These are phyloP conservation scores for Atractosteus spatula DNA, from an alignment of 2,113 vertebrate species.

Conservation along the genomic window DNA sequence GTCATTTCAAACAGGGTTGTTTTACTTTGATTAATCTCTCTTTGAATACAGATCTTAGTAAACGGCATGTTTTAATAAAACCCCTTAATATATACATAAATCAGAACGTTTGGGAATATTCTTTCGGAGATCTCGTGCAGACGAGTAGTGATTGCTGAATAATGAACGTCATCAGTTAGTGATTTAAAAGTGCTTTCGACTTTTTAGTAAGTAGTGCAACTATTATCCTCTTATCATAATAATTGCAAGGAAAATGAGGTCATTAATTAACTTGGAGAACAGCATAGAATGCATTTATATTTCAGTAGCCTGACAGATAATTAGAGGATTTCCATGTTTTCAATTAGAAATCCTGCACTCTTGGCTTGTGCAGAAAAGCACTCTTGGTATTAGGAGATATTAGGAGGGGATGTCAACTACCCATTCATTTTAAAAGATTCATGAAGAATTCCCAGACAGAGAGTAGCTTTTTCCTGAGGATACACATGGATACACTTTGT, in stretches of 20 bases:
- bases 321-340: conserved; percentile 34
- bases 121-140: too few relatives aligned
- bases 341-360: conserved; percentile 27
- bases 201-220: too few relatives aligned
- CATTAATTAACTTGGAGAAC: conserved; percentile 28
- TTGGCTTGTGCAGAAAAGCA: conserved; percentile 24
- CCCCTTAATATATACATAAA: too few relatives aligned
- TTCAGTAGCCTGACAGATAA: conserved; percentile 28
- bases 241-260: conserved; percentile 30
- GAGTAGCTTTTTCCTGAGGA: background rate
- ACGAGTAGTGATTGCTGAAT: too few relatives aligned
- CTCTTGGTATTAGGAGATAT: conserved; percentile 25
- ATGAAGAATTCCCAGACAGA: background rate
- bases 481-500: background rate
- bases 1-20: too few relatives aligned
- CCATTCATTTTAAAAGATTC: conserved; percentile 15
- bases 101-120: too few relatives aligned
- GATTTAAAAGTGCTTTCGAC: too few relatives aligned
- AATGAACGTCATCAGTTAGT: too few relatives aligned
- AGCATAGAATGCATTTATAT: conserved; percentile 21
- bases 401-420: conserved; percentile 6
- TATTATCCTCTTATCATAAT: background rate
- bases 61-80: too few relatives aligned
- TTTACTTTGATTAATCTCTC: too few relatives aligned
- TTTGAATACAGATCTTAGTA: too few relatives aligned